Evolutionary conservation across 2,113 vertebrate genomes (phyloP).

Genomic region (Okapia johnstoni): DNA sequence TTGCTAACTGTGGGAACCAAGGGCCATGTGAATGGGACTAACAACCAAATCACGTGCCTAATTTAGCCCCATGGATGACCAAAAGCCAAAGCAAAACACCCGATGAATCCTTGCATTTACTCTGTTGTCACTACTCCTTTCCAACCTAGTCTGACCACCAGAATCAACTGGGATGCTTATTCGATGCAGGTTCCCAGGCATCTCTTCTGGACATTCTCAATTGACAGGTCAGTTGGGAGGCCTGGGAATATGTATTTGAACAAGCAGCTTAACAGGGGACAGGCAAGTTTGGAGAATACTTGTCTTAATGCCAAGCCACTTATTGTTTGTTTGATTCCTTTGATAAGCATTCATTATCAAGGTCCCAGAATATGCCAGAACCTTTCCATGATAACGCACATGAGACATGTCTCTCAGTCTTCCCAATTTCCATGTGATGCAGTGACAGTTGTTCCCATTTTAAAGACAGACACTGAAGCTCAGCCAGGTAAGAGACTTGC

Average conservation of each 20-base stretch:
- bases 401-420: not conserved
- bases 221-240: not conserved
- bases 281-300: not conserved
- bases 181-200: not conserved
- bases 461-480: not conserved
- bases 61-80: not conserved
- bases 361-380: not conserved
- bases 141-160: not conserved
- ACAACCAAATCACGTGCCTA: not conserved
- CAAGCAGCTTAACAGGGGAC: not conserved
- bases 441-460: not conserved
- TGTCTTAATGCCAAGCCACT: not conserved
- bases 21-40: not conserved
- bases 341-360: not conserved
- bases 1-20: not conserved
- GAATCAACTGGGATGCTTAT: not conserved
- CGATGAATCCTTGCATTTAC: not conserved
- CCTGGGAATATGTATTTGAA: not conserved
- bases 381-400: not conserved
- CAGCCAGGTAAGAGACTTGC: not conserved
- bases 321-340: not conserved
- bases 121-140: not conserved
- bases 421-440: not conserved
- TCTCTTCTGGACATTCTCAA: not conserved
- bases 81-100: not conserved